phyloP scores from a whole-genome alignment of 2,888 invertebrate genomes.

The Acrobasis suavella region DNA sequence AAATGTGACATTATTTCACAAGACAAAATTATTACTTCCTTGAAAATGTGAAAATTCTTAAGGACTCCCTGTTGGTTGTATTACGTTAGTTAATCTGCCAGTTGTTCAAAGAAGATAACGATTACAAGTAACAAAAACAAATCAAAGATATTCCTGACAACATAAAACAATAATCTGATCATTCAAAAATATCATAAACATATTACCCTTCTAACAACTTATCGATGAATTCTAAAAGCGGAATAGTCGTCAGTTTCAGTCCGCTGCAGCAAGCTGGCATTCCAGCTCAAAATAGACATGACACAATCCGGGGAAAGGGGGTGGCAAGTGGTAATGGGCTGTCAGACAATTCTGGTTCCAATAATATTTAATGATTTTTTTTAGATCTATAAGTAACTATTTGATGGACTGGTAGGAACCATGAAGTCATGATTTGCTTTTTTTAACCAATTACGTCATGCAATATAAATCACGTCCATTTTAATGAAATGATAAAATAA shows the following conservation, averaged over 20 bases:
- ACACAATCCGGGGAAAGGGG: slow-evolving; percentile 28
- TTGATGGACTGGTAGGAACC: neutral
- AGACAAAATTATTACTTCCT: too few species aligned
- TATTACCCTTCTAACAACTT: neutral
- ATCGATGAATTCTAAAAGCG: slow-evolving; percentile 7
- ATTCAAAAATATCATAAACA: neutral
- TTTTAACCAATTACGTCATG: too few species aligned
- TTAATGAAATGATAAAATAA: too few species aligned
- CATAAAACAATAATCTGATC: neutral
- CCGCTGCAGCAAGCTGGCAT: slow-evolving; percentile 21
- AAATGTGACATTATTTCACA: too few species aligned
- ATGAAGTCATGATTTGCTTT: too few species aligned
- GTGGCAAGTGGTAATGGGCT: slow-evolving; percentile 27
- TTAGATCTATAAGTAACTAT: neutral
- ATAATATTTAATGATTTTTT: neutral
- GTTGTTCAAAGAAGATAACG: too few species aligned
- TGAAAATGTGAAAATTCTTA: too few species aligned
- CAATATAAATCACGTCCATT: too few species aligned
- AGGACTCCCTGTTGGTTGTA: too few species aligned
- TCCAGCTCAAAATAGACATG: slow-evolving; percentile 32
- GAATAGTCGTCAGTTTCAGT: slow-evolving; percentile 3
- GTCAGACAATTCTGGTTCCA: slow-evolving; percentile 13
- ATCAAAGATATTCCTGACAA: too few species aligned
- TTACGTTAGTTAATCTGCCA: too few species aligned
- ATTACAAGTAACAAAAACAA: too few species aligned